These are phyloP conservation scores for Botrylloides violaceus DNA, from an alignment of 23 tunicate species.

Conservation along the genomic window DNA sequence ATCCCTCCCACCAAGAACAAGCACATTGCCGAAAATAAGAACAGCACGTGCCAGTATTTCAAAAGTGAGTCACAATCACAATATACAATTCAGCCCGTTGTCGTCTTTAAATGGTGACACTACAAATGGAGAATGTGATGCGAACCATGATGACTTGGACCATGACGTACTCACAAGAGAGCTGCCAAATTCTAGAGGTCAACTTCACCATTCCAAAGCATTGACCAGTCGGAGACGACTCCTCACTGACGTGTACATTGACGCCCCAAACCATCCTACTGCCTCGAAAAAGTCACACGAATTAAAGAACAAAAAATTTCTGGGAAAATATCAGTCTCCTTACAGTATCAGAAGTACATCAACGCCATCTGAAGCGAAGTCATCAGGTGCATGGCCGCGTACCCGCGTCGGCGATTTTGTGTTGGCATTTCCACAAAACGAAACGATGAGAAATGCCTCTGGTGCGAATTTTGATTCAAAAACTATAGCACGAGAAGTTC, in stretches of 20 bases:
- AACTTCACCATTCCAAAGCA: background rate
- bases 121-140: background rate
- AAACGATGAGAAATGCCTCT: slow-evolving; percentile 66
- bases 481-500: slow-evolving; percentile 50
- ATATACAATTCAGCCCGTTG: background rate
- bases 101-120: too few species aligned
- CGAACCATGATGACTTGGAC: background rate
- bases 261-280: background rate
- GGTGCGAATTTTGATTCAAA: slow-evolving; percentile 73
- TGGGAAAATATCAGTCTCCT: slow-evolving; percentile 33
- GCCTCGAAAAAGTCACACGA: background rate
- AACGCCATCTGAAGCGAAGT: background rate
- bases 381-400: slow-evolving; percentile 64
- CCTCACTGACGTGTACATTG: background rate
- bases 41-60: too few species aligned
- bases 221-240: background rate
- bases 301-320: too few species aligned
- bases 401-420: slow-evolving; percentile 88
- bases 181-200: background rate
- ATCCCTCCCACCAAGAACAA: background rate
- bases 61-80: too few species aligned
- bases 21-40: background rate
- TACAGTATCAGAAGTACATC: slow-evolving; percentile 75
- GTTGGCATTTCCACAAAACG: slow-evolving; percentile 61
- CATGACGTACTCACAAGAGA: background rate